Conservation (phyloP, 2,888 invertebrate genomes). For the Andrena minutula region DNA sequence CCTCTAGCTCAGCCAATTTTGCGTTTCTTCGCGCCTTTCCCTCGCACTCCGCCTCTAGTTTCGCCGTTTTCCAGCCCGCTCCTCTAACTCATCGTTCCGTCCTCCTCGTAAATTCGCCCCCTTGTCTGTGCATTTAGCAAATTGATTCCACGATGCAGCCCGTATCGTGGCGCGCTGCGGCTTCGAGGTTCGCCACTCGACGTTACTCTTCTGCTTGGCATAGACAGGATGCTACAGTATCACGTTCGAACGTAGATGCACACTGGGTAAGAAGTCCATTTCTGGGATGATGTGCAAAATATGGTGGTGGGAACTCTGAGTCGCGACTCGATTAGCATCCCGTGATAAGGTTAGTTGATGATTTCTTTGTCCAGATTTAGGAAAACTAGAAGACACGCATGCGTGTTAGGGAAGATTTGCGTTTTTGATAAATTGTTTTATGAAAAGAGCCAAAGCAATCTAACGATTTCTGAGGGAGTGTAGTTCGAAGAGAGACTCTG, state of each 20-base stretch:
- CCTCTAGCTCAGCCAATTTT: constrained; percentile 20
- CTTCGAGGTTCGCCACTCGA: constrained; percentile 30
- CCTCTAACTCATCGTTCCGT: constrained; percentile 26
- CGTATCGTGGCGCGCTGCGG: constrained; percentile 12
- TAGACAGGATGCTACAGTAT: neutral
- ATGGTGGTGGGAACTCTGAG: too few species aligned
- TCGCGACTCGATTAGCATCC: too few species aligned
- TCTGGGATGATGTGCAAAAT: too few species aligned
- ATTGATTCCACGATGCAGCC: constrained; percentile 74
- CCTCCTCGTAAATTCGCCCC: constrained; percentile 30
- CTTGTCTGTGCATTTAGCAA: constrained; percentile 74
- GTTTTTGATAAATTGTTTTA: too few species aligned
- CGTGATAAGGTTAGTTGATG: too few species aligned
- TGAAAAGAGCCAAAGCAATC: too few species aligned
- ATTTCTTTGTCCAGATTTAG: too few species aligned
- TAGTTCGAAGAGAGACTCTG: neutral
- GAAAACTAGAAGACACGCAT: too few species aligned
- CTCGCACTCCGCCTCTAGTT: constrained; percentile 45
- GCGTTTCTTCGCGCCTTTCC: constrained; percentile 62
- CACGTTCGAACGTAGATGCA: too few species aligned
- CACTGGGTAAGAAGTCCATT: too few species aligned
- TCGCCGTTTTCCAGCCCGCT: constrained; percentile 45
- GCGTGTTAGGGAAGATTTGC: too few species aligned
- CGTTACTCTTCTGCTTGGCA: neutral
- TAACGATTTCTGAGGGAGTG: too few species aligned